Evolutionary conservation across 1,140 invertebrate species (phyloP).

Genomic region (Drosophila lini): DNA sequence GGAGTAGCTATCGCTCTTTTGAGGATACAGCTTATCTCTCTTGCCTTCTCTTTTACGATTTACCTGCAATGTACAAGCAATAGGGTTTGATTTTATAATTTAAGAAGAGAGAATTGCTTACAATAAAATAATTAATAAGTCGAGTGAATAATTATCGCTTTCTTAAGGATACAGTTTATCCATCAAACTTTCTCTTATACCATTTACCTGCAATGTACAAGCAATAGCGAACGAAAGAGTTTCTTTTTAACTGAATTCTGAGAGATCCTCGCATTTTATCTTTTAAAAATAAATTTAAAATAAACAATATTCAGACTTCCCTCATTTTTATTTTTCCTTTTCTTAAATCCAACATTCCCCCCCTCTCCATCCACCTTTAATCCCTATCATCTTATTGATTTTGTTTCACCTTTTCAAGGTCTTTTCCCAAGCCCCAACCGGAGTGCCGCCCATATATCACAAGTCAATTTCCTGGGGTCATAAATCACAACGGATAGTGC

Average conservation of each 20-base stretch:
- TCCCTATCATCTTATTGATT: constrained; percentile 19
- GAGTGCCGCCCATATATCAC: constrained; percentile 60
- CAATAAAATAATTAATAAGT: neutral
- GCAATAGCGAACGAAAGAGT: neutral
- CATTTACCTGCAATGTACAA: neutral
- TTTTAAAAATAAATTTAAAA: too few species aligned
- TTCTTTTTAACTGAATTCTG: neutral
- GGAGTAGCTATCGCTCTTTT: too few species aligned
- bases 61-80: neutral
- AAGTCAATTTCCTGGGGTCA: constrained; percentile 75
- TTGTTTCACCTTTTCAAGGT: constrained; percentile 58
- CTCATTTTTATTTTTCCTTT: neutral
- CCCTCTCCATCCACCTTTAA: neutral
- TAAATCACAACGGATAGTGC: constrained; percentile 66
- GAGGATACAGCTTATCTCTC: neutral
- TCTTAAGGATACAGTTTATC: too few species aligned
- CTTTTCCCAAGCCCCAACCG: constrained; percentile 2
- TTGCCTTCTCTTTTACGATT: neutral
- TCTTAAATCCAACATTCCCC: too few species aligned
- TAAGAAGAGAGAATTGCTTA: neutral
- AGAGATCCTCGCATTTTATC: neutral
- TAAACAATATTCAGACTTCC: too few species aligned
- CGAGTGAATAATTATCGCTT: too few species aligned
- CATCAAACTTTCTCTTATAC: neutral
- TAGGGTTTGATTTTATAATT: neutral